phyloP scores from a whole-genome alignment of 2,113 vertebrate species.

The Gasterosteus nipponicus region DNA sequence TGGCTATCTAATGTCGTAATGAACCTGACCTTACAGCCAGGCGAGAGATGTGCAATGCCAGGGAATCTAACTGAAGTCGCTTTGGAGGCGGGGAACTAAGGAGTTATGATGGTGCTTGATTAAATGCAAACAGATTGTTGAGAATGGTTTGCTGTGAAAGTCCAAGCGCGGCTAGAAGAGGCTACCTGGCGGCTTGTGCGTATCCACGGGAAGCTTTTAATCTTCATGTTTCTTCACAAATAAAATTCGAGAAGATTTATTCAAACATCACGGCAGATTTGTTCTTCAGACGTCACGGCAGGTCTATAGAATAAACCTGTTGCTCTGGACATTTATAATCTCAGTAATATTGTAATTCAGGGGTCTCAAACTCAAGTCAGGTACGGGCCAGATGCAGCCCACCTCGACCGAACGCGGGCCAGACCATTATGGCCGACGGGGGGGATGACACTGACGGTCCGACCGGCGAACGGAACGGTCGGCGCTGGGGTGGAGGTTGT shows the following conservation, averaged over 20 bases:
- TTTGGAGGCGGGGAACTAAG: background rate
- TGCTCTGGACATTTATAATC: conserved; percentile 11
- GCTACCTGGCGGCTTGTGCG: background rate
- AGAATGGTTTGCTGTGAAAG: conserved; percentile 5
- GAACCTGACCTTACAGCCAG: conserved; percentile 16
- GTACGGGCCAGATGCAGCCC: too few relatives aligned
- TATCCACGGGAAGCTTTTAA: conserved; percentile 48
- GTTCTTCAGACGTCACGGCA: too few relatives aligned
- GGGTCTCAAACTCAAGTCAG: too few relatives aligned
- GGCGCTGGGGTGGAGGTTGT: too few relatives aligned
- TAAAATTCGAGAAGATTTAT: conserved; percentile 63
- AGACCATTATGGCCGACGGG: too few relatives aligned
- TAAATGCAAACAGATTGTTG: conserved; percentile 2
- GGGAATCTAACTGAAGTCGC: conserved; percentile 19
- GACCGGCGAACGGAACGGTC: too few relatives aligned
- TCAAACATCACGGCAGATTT: conserved; percentile 46
- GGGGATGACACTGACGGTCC: too few relatives aligned
- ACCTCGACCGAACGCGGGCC: too few relatives aligned
- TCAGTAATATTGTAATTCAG: background rate
- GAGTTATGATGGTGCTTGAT: conserved; percentile 2
- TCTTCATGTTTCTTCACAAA: conserved; percentile 55
- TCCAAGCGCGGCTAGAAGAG: background rate
- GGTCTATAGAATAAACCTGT: background rate
- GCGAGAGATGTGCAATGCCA: background rate
- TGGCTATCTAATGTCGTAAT: conserved; percentile 49